Base-by-base conservation (phyloP, 2,797 vertebrate genomes). In the Prionace glauca region DNA sequence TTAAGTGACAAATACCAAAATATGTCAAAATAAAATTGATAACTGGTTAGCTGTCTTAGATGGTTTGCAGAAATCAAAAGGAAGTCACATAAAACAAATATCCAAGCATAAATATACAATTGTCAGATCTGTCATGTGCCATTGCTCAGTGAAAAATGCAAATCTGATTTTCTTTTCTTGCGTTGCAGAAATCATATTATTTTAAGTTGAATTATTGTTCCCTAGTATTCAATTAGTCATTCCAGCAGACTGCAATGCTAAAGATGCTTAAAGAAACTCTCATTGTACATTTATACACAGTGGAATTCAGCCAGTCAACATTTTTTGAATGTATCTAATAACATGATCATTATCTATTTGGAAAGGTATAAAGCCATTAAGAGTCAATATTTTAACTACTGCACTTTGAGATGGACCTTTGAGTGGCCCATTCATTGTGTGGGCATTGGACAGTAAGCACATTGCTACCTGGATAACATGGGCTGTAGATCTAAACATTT, bases 31-130 rank as follows among this genome's bases (percentile, higher is more conserved):
- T 26, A 74, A 74, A 74, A 74, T 29, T 72, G 71, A 8, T 4
- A 72, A 29, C 24, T 3, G 22, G 24, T 71, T 24, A 71, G 5
- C 69, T 74, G 24, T 29, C 91, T 77, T 77, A 3, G 67, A 14
- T 69, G 72, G 32, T 26, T 91, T n/a, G 60, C 88, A 60, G 36
- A 16, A 84, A 84, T 24, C 20, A 16, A 45, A 81, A 84, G 20
- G 81, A 84, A 91, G 56, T 60, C 16, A n/a, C 12, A 91, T 14
- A 91, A 91, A 91, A 29, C 29, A 91, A 60, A 91, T 91, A 91
- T 65, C 32, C 41, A 45, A 7, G 4, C 22, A 81, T 18, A 81
- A 22, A 84, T 7, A 5, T 9, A 45, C 1, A 22, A 45, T 45
- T 84, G 41, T 41, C 20, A 45, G 36, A 45, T 45, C 41, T 45